Evolutionary conservation across 2,113 vertebrate species (phyloP).

Genomic region (Cololabis saira): DNA sequence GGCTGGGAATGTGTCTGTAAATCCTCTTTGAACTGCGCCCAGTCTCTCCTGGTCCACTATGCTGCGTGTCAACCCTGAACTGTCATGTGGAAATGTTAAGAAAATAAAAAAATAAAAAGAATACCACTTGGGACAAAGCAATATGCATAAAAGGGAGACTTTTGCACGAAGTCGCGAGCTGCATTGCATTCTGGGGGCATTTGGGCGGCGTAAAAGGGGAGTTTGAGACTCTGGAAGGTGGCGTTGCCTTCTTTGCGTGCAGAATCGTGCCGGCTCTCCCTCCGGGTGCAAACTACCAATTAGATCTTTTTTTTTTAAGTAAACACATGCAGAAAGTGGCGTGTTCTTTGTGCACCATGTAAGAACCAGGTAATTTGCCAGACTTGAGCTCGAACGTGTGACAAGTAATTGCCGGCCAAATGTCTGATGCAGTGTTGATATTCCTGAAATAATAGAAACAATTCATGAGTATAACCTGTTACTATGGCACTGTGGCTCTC

Average conservation of each 20-base stretch:
- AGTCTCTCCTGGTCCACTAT: conserved; percentile 55
- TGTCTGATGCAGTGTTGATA: not conserved
- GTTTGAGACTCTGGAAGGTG: conserved; percentile 13
- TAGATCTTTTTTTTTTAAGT: conserved; percentile 25
- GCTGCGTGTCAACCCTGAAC: conserved; percentile 18
- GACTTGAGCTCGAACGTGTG: not conserved
- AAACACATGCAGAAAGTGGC: conserved; percentile 7
- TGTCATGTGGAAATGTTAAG: conserved; percentile 42
- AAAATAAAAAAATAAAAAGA: not conserved
- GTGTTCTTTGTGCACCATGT: not conserved
- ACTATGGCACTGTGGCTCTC: conserved; percentile 5
- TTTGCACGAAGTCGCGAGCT: not conserved
- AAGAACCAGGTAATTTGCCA: not conserved
- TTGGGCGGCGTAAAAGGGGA: not conserved
- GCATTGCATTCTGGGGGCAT: not conserved
- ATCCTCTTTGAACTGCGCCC: conserved; percentile 67
- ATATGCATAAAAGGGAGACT: not conserved
- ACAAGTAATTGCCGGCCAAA: conserved; percentile 1
- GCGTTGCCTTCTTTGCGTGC: conserved; percentile 28
- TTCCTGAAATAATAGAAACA: not conserved
- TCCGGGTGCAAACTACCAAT: conserved; percentile 31
- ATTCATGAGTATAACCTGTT: not conserved
- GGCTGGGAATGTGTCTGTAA: conserved; percentile 63
- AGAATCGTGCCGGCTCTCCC: conserved; percentile 3
- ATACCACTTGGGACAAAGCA: conserved; percentile 21